phyloP scores from a whole-genome alignment of 2,888 invertebrate species.

The Odontothrips loti region DNA sequence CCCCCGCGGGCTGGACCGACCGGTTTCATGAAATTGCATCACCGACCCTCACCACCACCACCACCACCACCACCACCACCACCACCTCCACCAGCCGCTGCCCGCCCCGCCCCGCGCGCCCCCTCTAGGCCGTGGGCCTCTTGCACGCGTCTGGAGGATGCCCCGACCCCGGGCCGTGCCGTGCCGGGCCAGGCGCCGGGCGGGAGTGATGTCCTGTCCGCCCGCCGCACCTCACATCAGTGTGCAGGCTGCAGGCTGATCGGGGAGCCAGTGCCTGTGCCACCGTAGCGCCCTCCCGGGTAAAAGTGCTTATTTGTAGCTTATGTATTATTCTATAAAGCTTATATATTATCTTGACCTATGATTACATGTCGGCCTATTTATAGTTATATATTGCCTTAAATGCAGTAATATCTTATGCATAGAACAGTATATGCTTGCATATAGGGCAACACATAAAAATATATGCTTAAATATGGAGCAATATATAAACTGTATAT shows the following conservation, averaged over 20 bases:
- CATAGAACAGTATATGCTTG: too few relatives aligned
- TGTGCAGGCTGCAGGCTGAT: neutral
- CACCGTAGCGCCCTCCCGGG: neutral
- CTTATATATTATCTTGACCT: too few relatives aligned
- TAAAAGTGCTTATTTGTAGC: too few relatives aligned
- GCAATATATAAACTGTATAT: too few relatives aligned
- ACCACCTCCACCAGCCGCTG: neutral
- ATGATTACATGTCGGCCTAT: too few relatives aligned
- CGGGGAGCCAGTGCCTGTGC: neutral
- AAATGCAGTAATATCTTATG: too few relatives aligned
- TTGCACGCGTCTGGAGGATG: neutral
- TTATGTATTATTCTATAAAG: too few relatives aligned
- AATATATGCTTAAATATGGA: too few relatives aligned
- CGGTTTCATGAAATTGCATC: conserved; percentile 16
- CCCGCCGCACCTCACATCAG: neutral
- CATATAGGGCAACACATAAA: too few relatives aligned
- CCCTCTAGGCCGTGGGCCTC: neutral
- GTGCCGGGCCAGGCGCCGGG: neutral
- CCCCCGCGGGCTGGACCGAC: neutral
- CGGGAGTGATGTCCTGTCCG: neutral
- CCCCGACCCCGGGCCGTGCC: neutral
- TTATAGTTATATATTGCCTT: too few relatives aligned
- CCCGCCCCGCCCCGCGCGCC: neutral
- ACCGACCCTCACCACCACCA: neutral
- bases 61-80: neutral